phyloP scores from a whole-genome alignment of 2,888 invertebrate genomes.

The Ischnura elegans region DNA sequence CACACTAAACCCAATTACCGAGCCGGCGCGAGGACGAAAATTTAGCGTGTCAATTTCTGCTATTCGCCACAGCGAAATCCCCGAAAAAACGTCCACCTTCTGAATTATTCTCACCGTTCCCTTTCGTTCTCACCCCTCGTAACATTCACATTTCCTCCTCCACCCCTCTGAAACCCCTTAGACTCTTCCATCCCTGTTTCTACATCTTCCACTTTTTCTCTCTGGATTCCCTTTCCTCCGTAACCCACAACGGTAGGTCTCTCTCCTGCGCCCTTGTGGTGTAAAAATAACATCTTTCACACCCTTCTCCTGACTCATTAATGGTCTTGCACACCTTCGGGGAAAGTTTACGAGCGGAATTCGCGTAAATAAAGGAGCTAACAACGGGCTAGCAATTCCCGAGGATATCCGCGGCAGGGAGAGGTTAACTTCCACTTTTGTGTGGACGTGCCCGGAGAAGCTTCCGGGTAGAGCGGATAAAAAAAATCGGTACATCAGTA shows the following conservation, averaged over 20 bases:
- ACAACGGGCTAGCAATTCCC: not conserved
- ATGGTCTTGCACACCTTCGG: not conserved
- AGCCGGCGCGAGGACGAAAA: not conserved
- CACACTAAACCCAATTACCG: not conserved
- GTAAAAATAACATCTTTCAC: constrained; percentile 9
- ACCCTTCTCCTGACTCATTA: constrained; percentile 12
- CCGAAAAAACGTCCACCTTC: not conserved
- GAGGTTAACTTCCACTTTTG: not conserved
- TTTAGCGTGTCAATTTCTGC: constrained; percentile 8
- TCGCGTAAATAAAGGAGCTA: not conserved
- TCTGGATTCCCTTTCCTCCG: not conserved
- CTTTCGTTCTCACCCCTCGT: not conserved
- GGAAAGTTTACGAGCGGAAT: not conserved
- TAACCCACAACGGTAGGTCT: not conserved
- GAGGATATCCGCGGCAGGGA: not conserved
- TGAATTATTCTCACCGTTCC: constrained; percentile 24
- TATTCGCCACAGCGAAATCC: not conserved
- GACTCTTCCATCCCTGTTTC: not conserved
- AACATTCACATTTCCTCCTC: not conserved
- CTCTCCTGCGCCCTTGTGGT: not conserved
- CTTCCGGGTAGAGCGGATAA: too few relatives aligned
- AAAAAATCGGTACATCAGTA: too few relatives aligned
- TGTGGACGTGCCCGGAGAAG: too few relatives aligned
- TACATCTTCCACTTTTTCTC: not conserved
- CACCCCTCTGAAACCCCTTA: not conserved